Base-by-base conservation (phyloP, 1,140 invertebrate species). In the Papilio xuthus region DNA sequence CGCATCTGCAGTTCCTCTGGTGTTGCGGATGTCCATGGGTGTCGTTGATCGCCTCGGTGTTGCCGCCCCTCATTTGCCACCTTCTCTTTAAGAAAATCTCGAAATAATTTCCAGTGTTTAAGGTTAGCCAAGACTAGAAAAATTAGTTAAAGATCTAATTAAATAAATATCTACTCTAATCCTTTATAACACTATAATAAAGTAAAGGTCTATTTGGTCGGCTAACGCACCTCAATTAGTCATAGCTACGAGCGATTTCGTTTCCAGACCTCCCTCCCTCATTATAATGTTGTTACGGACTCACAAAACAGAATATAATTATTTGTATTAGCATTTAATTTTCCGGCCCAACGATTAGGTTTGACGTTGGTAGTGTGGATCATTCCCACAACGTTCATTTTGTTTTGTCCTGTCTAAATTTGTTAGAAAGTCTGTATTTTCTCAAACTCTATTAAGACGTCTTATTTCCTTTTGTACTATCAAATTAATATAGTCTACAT, bases 291-390 rank as follows among this genome's bases (percentile, higher is more conserved):
- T 89, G 86, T 92, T 92, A 92, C 83, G 80, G 82, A 85, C 84
- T 83, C 84, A 87, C 86, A 85, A 89, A 86, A 86, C 86, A 84
- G 85, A 87, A 89, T 89, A 89, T 89, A 89, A 90, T 89, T 84
- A 89, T 91, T 86, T 87, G 84, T 91, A 92, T 92, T 92, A 91
- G 89, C 91, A 92, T 92, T 91, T 92, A 91, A 91, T 92, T 91
- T 92, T 86, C 88, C 89, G 83, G 87, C 81, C 90, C 85, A 90
- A 89, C 84, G 89, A 86, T 83, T 73, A 73, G 63, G 74, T 60
- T 70, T 87, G 87, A 89, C 86, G 86, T 90, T 82, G 76, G 83
- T 88, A 85, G 87, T 88, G 78, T 83, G 80, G 56, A 72, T 72
- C 79, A 85, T 90, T 91, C 90, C 89, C 90, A 91, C 90, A 87